Base-by-base conservation (phyloP, 2,113 vertebrate genomes). In the Chaetodon trifascialis region DNA sequence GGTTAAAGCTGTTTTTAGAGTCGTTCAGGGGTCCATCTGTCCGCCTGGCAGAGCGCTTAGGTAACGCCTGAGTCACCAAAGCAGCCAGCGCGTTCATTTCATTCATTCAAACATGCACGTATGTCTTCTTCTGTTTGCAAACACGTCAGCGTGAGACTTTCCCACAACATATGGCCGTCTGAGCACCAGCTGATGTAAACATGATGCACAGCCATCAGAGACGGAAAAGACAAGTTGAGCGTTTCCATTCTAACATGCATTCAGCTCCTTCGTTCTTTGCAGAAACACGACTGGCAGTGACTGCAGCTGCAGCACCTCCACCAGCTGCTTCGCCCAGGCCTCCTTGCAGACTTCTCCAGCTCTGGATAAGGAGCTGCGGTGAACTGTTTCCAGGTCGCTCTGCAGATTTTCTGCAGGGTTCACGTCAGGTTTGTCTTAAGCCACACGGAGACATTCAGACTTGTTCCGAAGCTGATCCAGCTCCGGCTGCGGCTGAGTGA, bases 1-100 rank as follows among this genome's bases (percentile, higher is more conserved):
- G 78, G 85, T 90, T 73, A 62, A 73, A 76, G 84, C 70, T 73
- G 63, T 88, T 87, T 86, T 83, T 72, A 84, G 86, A 76, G 80
- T 23, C 11, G 25, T 86, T 73, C 78, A 56, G 59, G 63, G 34
- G 69, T 89, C 90, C 87, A 84, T 92, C 83, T 83, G 85, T 81
- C 85, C 73, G 89, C 86, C 88, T 89, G 79, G 83, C 72, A 52
- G 69, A 65, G 65, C 62, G 82, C 76, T 91, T 76, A 67, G 68
- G 81, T 79, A 75, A 85, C 21, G 83, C 63, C 60, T 73, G 87
- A 91, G 85, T 91, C 90, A 76, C 47, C 11, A 12, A 46, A 73
- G 62, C 56, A 68, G 73, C 75, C 75, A 54, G 76, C 47, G 7
- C 51, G 83, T 72, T 76, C 59, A 72, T 40, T 52, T 85, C 79